phyloP scores from a whole-genome alignment of 2,113 vertebrate genomes.

The Hippoglossus stenolepis region DNA sequence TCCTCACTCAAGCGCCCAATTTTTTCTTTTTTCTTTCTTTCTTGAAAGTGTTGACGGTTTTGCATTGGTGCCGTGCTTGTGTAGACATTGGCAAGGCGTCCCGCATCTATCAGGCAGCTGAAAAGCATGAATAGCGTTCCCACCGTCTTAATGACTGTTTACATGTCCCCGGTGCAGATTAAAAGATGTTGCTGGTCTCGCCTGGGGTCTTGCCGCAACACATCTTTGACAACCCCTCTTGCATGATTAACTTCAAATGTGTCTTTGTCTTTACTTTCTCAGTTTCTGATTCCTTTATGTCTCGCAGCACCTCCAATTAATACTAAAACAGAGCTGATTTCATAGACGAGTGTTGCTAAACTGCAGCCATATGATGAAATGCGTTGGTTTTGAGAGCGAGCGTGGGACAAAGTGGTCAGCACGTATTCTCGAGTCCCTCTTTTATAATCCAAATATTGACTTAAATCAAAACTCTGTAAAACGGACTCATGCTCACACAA shows the following conservation, averaged over 20 bases:
- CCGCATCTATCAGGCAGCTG: constrained; percentile 64
- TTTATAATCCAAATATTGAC: constrained; percentile 52
- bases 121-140: constrained; percentile 66
- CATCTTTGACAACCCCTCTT: constrained; percentile 54
- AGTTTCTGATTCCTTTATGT: constrained; percentile 34
- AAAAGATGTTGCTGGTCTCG: constrained; percentile 68
- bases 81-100: constrained; percentile 67
- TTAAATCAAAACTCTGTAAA: constrained; percentile 39
- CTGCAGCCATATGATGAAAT: background rate
- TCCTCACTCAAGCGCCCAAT: constrained; percentile 54
- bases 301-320: constrained; percentile 10
- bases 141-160: constrained; percentile 77
- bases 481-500: constrained; percentile 16
- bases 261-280: constrained; percentile 22
- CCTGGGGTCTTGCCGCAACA: constrained; percentile 60
- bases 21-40: constrained; percentile 33
- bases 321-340: background rate
- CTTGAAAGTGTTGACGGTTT: constrained; percentile 56
- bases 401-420: constrained; percentile 16
- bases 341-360: background rate
- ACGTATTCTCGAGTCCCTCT: constrained; percentile 20
- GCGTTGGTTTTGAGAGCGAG: background rate
- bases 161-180: constrained; percentile 67
- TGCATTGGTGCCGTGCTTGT: constrained; percentile 58
- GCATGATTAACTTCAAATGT: constrained; percentile 59